Conservation (phyloP, 1,140 invertebrate species). For the Alviniconcha marisindica region DNA sequence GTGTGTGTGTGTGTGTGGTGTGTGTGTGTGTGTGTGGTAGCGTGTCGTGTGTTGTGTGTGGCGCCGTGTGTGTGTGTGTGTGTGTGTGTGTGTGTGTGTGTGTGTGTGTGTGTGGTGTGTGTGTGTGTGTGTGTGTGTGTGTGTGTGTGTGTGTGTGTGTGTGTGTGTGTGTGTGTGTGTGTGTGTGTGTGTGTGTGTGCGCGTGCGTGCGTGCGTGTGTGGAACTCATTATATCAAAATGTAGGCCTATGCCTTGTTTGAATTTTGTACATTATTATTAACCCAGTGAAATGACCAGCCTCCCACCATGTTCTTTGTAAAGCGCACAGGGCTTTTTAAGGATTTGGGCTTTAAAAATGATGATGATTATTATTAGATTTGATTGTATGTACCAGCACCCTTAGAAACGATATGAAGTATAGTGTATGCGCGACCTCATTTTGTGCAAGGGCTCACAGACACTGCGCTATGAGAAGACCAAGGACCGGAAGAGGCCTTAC, state of each 20-base stretch:
- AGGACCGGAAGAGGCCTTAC: background rate
- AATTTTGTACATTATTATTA: too few relatives aligned
- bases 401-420: background rate
- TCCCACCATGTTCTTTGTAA: too few relatives aligned
- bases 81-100: background rate
- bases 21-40: too few relatives aligned
- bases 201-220: background rate
- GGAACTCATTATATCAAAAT: background rate
- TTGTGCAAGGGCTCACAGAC: too few relatives aligned
- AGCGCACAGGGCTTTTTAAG: too few relatives aligned
- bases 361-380: background rate
- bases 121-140: constrained; percentile 9
- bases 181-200: background rate
- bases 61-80: too few relatives aligned
- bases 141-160: constrained; percentile 1
- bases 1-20: background rate
- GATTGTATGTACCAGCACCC: background rate
- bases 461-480: background rate
- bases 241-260: background rate
- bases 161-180: background rate
- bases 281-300: too few relatives aligned
- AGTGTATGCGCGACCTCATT: too few relatives aligned
- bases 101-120: background rate
- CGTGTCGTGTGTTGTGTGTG: too few relatives aligned
- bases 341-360: too few relatives aligned